Base-by-base conservation (phyloP, 2,888 invertebrate genomes). In the Metopia argyrocephala region DNA sequence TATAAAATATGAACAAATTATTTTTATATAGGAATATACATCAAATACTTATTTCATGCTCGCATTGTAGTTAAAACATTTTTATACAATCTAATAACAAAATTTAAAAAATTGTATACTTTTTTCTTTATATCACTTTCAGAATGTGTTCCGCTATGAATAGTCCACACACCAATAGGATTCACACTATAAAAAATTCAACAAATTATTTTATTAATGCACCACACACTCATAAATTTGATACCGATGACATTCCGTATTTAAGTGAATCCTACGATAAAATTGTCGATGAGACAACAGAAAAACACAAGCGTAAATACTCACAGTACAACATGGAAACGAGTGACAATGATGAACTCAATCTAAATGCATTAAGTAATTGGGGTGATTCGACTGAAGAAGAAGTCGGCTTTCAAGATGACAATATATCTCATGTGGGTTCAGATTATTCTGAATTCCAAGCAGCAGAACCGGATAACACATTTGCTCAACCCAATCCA, bases 341-440 rank as follows among this genome's bases (percentile, higher is more conserved):
- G 15, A 80, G 27, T 45, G 68, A 65, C 21, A 48, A 59, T 6
- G 71, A 76, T 9, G 45, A 70, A 3, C 18, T 73, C 0, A 76
- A 54, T 15, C 38, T 38, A 3, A 59, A n/a, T 9, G 18, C 6
- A 45, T 18, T 76, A 31, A 59, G 18, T 9, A 38, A 20, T 52
- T 76, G 76, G 70, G 25, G 56, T 9, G 68, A 64, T 61, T 46
- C 46, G 18, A 46, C 28, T 21, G 75, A 76, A 21, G 73, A 83
- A 28, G 84, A 87, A 23, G 85, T 86, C 5, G 84, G 80, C 76
- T 85, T 85, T 66, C 79, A 85, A 78, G 88, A 87, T 46, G 85
- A 85, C 50, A 85, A 84, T 82, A 65, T 79, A 45, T 85, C 85
- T 2, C 82, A 79, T 21, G 46, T 85, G 5, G 83, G 82, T 31